phyloP scores from a whole-genome alignment of 2,888 invertebrate genomes.

The Magallana nippona region DNA sequence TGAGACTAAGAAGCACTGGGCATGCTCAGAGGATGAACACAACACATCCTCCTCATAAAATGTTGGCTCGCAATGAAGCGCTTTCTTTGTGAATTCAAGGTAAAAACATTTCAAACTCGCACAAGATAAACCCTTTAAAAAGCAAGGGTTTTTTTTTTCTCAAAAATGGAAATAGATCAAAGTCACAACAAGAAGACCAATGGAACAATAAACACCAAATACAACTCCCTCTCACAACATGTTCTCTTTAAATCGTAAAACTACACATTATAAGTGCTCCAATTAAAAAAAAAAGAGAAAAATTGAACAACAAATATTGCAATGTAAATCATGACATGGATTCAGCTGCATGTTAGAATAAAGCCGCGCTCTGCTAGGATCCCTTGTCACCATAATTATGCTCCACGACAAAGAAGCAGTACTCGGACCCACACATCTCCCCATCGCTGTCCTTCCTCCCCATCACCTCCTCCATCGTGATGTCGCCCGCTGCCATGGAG shows the following conservation, averaged over 20 bases:
- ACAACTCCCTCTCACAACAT: too few relatives aligned
- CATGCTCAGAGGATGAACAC: too few relatives aligned
- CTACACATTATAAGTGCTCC: neutral
- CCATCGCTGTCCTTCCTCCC: slow-evolving; percentile 64
- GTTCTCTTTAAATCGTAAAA: too few relatives aligned
- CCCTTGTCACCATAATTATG: slow-evolving; percentile 69
- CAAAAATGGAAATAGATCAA: neutral
- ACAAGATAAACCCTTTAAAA: neutral
- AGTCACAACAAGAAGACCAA: neutral
- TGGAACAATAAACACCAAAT: neutral
- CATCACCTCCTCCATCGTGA: slow-evolving; percentile 51
- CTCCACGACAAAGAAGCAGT: slow-evolving; percentile 71
- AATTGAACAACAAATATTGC: slow-evolving; percentile 13
- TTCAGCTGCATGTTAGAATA: slow-evolving; percentile 20
- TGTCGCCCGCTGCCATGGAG: slow-evolving; percentile 53
- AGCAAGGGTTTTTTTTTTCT: neutral
- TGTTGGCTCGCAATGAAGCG: too few relatives aligned
- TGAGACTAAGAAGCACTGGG: too few relatives aligned
- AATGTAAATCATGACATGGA: slow-evolving; percentile 11
- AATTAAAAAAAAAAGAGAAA: neutral
- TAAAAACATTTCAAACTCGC: too few relatives aligned
- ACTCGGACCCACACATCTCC: slow-evolving; percentile 67
- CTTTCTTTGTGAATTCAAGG: too few relatives aligned
- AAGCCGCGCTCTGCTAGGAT: slow-evolving; percentile 60
- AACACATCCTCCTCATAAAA: too few relatives aligned